Evolutionary conservation across 2,797 vertebrate genomes (phyloP).

Genomic region (Chaetophractus vellerosus): DNA sequence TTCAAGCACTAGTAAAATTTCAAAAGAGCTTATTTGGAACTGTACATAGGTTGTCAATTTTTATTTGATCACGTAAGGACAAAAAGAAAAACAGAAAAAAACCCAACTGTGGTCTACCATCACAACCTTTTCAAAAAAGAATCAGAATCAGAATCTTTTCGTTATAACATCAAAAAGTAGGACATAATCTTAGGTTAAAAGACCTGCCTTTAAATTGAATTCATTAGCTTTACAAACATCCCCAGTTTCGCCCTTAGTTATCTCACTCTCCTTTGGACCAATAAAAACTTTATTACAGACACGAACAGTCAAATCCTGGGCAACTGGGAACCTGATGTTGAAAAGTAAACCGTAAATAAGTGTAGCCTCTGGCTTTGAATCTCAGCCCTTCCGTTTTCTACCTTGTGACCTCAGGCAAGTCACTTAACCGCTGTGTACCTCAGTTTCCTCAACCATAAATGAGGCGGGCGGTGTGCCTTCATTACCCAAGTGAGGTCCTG

Average conservation of each 20-base stretch:
- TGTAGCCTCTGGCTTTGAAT: neutral
- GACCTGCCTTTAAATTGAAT: neutral
- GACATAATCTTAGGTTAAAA: conserved; percentile 5
- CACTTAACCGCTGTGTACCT: neutral
- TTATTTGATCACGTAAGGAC: neutral
- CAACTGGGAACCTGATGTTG: neutral
- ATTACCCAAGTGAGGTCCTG: neutral
- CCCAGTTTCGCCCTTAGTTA: neutral
- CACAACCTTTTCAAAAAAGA: neutral
- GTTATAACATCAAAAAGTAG: neutral
- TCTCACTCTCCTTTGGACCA: neutral
- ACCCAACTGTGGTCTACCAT: neutral
- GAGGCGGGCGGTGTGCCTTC: neutral
- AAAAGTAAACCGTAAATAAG: neutral
- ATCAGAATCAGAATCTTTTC: neutral
- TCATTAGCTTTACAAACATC: neutral
- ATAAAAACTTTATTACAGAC: neutral
- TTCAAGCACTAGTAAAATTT: neutral
- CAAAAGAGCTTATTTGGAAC: neutral
- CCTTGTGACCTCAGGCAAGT: neutral
- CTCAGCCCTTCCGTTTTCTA: neutral
- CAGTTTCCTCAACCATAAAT: neutral
- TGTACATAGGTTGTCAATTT: neutral
- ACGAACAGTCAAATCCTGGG: neutral
- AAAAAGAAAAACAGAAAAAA: neutral